Evolutionary conservation across 2,113 vertebrate species (phyloP).

Genomic region (Chionodraco myersi): DNA sequence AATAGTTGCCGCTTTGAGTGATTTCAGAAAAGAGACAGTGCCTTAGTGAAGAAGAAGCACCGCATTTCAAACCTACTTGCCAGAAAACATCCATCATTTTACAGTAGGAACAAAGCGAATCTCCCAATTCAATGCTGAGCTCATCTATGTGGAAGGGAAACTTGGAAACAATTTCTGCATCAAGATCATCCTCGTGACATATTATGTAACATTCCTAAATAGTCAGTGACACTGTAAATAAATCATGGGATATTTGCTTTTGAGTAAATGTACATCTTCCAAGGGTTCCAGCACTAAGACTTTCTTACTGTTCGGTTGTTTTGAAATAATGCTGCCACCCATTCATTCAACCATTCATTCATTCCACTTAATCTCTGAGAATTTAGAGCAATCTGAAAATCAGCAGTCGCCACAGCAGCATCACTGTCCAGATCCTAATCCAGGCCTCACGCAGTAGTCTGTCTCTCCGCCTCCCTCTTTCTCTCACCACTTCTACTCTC

Average conservation of each 20-base stretch:
- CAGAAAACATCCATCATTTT: constrained; percentile 33
- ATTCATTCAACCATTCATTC: constrained; percentile 78
- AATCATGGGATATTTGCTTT: background rate
- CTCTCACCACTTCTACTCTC: constrained; percentile 30
- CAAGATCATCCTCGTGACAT: background rate
- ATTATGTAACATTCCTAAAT: background rate
- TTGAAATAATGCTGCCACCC: constrained; percentile 50
- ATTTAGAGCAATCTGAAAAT: constrained; percentile 83
- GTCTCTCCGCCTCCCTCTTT: constrained; percentile 19
- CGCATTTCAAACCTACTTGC: background rate
- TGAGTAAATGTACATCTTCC: background rate
- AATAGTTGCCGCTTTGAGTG: constrained; percentile 33
- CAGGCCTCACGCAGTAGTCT: constrained; percentile 73
- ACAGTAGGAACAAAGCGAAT: constrained; percentile 30
- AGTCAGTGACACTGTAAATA: background rate
- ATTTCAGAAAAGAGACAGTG: constrained; percentile 12
- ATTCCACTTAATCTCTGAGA: constrained; percentile 81
- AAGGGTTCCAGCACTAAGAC: background rate
- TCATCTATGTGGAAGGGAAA: background rate
- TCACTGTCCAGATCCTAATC: constrained; percentile 77
- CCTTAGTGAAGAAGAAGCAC: constrained; percentile 31
- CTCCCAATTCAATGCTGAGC: constrained; percentile 6
- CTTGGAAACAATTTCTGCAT: constrained; percentile 5
- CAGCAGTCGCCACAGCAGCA: constrained; percentile 70
- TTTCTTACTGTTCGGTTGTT: constrained; percentile 43